These are phyloP conservation scores for Fundulus diaphanus DNA, from an alignment of 2,797 vertebrate species.

Conservation along the genomic window DNA sequence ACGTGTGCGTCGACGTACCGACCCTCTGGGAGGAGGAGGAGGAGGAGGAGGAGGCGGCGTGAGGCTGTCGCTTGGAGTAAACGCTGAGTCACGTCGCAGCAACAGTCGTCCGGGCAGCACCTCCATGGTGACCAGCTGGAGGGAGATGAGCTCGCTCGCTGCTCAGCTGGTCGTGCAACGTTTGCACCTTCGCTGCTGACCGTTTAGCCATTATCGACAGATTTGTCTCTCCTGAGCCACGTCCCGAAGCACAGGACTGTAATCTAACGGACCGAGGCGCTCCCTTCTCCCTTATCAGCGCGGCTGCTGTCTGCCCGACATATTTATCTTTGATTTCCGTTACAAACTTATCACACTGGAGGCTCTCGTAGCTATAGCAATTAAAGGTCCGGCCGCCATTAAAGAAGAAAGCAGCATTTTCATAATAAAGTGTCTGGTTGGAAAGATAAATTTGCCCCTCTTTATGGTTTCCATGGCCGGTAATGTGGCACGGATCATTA, in stretches of 20 bases:
- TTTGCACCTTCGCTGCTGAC: conserved; percentile 25
- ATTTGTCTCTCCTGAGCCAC: background rate
- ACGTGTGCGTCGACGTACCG: conserved; percentile 22
- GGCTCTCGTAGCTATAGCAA: conserved; percentile 18
- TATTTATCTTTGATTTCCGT: conserved; percentile 42
- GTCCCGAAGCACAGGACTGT: conserved; percentile 7
- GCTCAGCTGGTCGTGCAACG: conserved; percentile 41
- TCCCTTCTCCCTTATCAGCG: conserved; percentile 19
- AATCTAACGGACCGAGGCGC: conserved; percentile 13
- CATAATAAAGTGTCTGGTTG: background rate
- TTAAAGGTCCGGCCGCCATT: background rate
- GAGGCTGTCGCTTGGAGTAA: conserved; percentile 35
- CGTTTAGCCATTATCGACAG: conserved; percentile 19
- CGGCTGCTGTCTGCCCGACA: background rate
- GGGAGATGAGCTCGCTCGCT: conserved; percentile 39
- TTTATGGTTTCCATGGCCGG: background rate
- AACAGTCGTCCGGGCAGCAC: conserved; percentile 68
- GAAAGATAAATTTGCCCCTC: background rate
- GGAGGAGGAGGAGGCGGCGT: conserved; percentile 44
- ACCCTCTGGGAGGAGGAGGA: conserved; percentile 25
- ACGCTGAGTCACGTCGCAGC: conserved; percentile 75
- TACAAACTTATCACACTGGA: conserved; percentile 10
- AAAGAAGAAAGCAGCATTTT: background rate
- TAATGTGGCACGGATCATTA: background rate
- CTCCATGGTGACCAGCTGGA: conserved; percentile 58